Percentiles rank a stretch among this genome's conserved stretches.
These are phyloP conservation scores for Lycaena phlaeas DNA, from an alignment of 2,888 invertebrate genomes.

Conservation along the genomic window DNA sequence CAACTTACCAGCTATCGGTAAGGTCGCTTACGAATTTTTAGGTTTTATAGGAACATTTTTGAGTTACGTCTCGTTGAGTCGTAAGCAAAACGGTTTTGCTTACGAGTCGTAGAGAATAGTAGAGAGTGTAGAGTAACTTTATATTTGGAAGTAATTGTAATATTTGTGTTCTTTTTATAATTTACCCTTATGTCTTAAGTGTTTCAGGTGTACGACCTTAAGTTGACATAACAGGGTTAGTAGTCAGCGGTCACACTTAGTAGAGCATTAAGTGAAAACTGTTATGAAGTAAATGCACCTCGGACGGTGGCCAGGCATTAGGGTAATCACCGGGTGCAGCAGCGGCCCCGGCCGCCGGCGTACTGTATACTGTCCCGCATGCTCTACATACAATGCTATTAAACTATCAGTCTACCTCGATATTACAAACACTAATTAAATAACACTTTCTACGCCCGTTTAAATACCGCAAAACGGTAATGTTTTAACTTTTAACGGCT, in stretches of 20 bases:
- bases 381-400: slow-evolving; percentile 45
- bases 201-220: no score
- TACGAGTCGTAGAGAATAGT: no score
- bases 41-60: no score
- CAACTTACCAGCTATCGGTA: no score
- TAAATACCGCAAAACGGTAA: neutral
- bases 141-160: no score
- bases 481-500: neutral
- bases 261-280: neutral
- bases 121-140: no score
- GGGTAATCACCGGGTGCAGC: slow-evolving; percentile 12
- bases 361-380: slow-evolving; percentile 37
- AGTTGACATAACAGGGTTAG: slow-evolving; percentile 1
- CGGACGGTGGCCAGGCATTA: neutral
- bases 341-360: slow-evolving; percentile 7
- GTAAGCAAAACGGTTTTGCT: no score
- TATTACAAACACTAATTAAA: neutral
- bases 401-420: slow-evolving; percentile 15
- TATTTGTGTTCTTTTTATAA: no score
- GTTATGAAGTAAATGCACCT: neutral
- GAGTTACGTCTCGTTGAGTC: no score
- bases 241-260: neutral
- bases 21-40: no score
- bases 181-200: no score
- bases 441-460: slow-evolving; percentile 1